Evolutionary conservation across 2,113 vertebrate genomes (phyloP).

Genomic region (Romanogobio albipinnatus): DNA sequence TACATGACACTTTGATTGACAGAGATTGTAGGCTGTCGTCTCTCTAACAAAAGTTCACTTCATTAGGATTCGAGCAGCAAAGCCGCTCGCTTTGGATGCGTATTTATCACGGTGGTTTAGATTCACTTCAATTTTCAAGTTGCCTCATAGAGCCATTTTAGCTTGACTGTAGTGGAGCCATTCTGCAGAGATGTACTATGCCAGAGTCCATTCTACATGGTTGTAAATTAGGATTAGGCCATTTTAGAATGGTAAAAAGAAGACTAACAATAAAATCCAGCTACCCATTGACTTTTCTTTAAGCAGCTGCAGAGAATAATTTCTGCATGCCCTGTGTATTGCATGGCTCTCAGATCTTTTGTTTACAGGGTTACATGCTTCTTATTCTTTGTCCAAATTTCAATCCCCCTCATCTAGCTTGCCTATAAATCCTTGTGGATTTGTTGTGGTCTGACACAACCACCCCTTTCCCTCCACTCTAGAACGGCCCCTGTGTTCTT

Average conservation of each 20-base stretch:
- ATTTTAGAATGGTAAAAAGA: slow-evolving; percentile 5
- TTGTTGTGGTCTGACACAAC: slow-evolving; percentile 27
- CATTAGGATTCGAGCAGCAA: slow-evolving; percentile 76
- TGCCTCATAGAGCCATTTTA: slow-evolving; percentile 52
- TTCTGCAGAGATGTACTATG: slow-evolving; percentile 47
- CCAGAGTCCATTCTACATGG: slow-evolving; percentile 12
- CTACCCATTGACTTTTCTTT: neutral
- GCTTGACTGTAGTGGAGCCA: slow-evolving; percentile 57
- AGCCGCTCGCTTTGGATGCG: slow-evolving; percentile 57
- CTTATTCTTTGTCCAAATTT: slow-evolving; percentile 27
- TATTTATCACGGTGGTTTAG: slow-evolving; percentile 71
- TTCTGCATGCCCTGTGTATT: neutral
- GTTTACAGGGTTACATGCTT: slow-evolving; percentile 11
- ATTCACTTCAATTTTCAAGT: slow-evolving; percentile 58
- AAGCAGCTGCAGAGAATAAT: neutral
- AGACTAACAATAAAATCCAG: neutral
- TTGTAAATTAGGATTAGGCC: slow-evolving; percentile 18
- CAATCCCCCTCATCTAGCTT: slow-evolving; percentile 42
- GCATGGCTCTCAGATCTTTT: neutral
- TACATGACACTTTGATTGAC: slow-evolving; percentile 68
- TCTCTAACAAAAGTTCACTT: slow-evolving; percentile 77
- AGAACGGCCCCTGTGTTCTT: slow-evolving; percentile 39
- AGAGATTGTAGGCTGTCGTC: slow-evolving; percentile 67
- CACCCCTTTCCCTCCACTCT: neutral
- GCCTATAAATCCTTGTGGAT: slow-evolving; percentile 39